phyloP scores from a whole-genome alignment of 2,888 invertebrate species.

The Lasioglossum vierecki region DNA sequence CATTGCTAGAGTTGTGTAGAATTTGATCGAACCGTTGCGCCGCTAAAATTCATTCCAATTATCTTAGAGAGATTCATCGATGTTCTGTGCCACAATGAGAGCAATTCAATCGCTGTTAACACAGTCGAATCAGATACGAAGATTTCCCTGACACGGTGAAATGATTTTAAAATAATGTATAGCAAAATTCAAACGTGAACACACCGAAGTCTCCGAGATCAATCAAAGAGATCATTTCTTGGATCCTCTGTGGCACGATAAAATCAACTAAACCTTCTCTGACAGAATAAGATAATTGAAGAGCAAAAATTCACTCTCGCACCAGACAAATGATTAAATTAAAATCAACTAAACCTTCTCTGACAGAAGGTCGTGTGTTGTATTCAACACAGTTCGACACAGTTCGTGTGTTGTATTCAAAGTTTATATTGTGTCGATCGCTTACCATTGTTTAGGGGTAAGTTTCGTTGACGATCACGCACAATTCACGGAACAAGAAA shows the following conservation, averaged over 20 bases:
- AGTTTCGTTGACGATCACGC: constrained; percentile 22
- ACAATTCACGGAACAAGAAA: not conserved
- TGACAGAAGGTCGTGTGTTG: not conserved
- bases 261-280: not conserved
- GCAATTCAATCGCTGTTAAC: not conserved
- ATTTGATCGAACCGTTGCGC: no score
- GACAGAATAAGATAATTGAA: not conserved
- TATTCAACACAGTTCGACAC: no score
- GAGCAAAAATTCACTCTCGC: not conserved
- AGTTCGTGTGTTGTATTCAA: not conserved
- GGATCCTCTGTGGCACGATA: not conserved
- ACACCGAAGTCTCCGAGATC: not conserved
- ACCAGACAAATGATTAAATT: not conserved
- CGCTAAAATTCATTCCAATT: no score
- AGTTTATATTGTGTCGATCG: not conserved
- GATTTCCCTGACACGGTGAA: not conserved
- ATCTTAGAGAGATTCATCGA: no score
- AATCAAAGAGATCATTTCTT: not conserved
- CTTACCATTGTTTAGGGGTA: constrained; percentile 40
- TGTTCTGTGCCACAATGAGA: not conserved
- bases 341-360: no score
- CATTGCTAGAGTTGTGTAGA: no score
- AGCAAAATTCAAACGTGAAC: not conserved
- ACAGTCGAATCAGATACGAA: not conserved
- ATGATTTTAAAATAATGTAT: not conserved